Evolutionary conservation across 2,888 invertebrate genomes (phyloP), one percentile per base, ranked within the genome.

Genomic region (Agrochola circellaris): DNA sequence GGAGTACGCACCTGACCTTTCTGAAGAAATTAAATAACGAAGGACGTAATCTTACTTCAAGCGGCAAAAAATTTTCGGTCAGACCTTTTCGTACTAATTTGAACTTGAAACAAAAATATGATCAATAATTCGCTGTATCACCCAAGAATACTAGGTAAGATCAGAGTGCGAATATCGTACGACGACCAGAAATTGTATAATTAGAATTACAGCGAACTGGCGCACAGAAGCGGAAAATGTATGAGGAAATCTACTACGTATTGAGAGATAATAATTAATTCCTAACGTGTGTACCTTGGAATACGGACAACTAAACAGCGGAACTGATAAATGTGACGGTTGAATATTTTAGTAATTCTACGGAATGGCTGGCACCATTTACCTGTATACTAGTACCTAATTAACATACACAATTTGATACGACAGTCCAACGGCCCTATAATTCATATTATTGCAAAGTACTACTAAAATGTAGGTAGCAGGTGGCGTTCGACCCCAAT

Each of bases 231-330:
- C 73, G 84, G 84, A 60, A 84, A 84, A 84, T 74, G 13, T 69
- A 72, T 71, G 76, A 83, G 75, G 83, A 83, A 84, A 81, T 74
- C 68, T 66, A 73, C 8, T 34, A 1, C n/a, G n/a, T 56, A 26
- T n/a, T 38, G 56, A 5, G 26, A 65, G 77, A 42, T 77, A 61
- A 56, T 81, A 84, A 83, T 84, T 84, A 81, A 83, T 83, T 83
- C 64, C 11, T 3, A 60, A 80, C 66, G 60, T 64, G 42, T 75
- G 23, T 38, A 73, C 71, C 73, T 74, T 74, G 84, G n/a, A 72
- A 42, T 62, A 81, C 45, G 51, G 61, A 72, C 62, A 70, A 73
- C 62, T 73, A 56, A 73, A 82, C 66, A 67, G 51, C 51, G 51
- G 61, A 77, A 77, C 62, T 6, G 15, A 70, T 51, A 34, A 77